Percentiles rank a stretch among this genome's conserved stretches.
These are phyloP conservation scores for Harmothoe impar DNA, from an alignment of 2,888 invertebrate genomes.

Conservation along the genomic window DNA sequence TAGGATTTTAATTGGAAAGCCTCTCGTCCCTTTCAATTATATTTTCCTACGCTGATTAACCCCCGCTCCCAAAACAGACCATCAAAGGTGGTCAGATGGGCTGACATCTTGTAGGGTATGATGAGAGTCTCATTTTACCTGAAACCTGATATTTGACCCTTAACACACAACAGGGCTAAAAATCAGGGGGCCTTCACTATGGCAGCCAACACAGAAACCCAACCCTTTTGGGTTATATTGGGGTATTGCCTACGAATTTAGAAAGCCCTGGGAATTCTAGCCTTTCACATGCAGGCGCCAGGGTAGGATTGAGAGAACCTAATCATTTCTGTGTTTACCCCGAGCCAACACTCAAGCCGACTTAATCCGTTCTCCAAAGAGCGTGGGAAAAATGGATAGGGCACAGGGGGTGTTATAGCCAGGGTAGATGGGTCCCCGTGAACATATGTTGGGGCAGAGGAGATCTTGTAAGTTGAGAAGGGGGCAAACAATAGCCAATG, in stretches of 20 bases:
- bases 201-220: constrained; percentile 29
- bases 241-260: background rate
- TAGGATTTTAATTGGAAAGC: constrained; percentile 4
- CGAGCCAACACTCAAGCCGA: background rate
- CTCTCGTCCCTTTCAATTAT: background rate
- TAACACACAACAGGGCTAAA: background rate
- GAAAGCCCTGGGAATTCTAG: background rate
- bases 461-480: background rate
- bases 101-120: constrained; percentile 7
- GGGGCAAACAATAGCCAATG: constrained; percentile 14
- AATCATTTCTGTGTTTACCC: constrained; percentile 10
- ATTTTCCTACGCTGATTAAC: background rate
- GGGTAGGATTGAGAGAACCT: background rate
- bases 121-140: background rate
- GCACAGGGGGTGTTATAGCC: background rate
- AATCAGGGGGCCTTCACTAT: background rate
- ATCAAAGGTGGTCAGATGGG: background rate
- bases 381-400: constrained; percentile 3
- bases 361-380: background rate
- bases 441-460: background rate
- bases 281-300: background rate
- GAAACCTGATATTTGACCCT: constrained; percentile 13
- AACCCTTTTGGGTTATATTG: background rate
- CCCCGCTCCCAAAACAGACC: background rate
- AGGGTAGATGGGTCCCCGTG: background rate